These are phyloP conservation scores for Asarcornis scutulata DNA, from an alignment of 2,113 vertebrate species.

Conservation along the genomic window DNA sequence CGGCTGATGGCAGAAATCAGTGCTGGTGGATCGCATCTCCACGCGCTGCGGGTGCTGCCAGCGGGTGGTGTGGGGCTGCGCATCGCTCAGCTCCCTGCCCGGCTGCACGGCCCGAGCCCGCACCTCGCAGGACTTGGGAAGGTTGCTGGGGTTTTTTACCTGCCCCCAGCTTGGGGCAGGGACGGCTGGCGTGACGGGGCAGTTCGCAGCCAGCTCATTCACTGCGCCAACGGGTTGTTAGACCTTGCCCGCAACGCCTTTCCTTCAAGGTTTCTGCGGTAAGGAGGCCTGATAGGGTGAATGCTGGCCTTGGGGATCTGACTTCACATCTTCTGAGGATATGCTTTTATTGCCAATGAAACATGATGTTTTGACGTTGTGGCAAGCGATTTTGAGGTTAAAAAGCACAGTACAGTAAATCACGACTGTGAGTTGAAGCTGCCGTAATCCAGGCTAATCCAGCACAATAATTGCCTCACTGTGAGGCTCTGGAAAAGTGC, in stretches of 20 bases:
- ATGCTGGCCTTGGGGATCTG: background rate
- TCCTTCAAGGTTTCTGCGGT: background rate
- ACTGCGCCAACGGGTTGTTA: background rate
- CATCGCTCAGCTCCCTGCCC: background rate
- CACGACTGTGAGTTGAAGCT: background rate
- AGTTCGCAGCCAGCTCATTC: background rate
- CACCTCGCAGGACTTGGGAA: fast-evolving
- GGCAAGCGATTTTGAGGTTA: background rate
- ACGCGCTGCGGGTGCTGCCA: background rate
- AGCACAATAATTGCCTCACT: fast-evolving
- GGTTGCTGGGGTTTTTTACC: background rate
- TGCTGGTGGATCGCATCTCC: fast-evolving
- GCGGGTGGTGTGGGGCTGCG: fast-evolving
- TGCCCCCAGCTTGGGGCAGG: background rate
- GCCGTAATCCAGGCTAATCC: background rate
- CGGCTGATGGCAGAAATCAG: background rate
- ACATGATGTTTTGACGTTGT: background rate
- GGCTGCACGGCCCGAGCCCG: background rate
- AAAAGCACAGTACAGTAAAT: background rate
- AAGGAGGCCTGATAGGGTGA: background rate
- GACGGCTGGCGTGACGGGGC: background rate
- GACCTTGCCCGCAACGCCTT: background rate
- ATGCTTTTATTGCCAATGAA: background rate
- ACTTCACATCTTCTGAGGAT: background rate
- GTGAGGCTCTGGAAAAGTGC: background rate